phyloP scores from a whole-genome alignment of 1,140 invertebrate genomes.

The Adelges cooleyi region DNA sequence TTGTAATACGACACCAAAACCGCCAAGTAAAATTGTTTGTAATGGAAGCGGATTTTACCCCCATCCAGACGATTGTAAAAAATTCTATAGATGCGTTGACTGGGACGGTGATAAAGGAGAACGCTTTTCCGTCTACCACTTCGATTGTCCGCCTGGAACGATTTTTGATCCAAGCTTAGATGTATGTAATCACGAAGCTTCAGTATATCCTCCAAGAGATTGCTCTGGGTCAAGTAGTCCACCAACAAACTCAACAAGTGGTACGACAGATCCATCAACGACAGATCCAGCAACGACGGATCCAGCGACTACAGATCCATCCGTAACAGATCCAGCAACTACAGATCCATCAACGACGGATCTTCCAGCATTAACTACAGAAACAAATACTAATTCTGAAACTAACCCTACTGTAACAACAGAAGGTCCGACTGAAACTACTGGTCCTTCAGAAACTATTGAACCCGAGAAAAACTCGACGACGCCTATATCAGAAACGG shows the following conservation, averaged over 20 bases:
- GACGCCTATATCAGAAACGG: conserved; percentile 22
- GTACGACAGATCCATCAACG: background rate
- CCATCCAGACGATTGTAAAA: conserved; percentile 51
- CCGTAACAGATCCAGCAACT: no score
- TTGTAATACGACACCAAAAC: conserved; percentile 29
- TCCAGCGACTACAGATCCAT: background rate
- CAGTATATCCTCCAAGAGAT: conserved; percentile 43
- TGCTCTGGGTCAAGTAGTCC: conserved; percentile 34
- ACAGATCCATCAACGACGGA: background rate
- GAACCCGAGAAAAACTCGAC: conserved; percentile 5
- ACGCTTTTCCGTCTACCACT: conserved; percentile 46
- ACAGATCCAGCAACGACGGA: background rate
- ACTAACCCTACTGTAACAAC: conserved; percentile 21
- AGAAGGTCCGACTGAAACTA: conserved; percentile 34
- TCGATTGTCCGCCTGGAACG: conserved; percentile 44
- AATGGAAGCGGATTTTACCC: conserved; percentile 48
- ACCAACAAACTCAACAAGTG: background rate
- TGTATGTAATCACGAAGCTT: conserved; percentile 44
- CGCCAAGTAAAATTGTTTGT: conserved; percentile 33
- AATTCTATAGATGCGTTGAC: conserved; percentile 62
- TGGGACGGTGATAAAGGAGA: conserved; percentile 45
- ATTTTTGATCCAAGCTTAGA: conserved; percentile 45
- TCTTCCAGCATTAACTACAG: no score
- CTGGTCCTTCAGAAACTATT: conserved; percentile 33
- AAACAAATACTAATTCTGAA: background rate